Percentiles rank a stretch among this genome's conserved stretches.
Conservation (phyloP, 2,797 vertebrate genomes). For the Falco peregrinus region DNA sequence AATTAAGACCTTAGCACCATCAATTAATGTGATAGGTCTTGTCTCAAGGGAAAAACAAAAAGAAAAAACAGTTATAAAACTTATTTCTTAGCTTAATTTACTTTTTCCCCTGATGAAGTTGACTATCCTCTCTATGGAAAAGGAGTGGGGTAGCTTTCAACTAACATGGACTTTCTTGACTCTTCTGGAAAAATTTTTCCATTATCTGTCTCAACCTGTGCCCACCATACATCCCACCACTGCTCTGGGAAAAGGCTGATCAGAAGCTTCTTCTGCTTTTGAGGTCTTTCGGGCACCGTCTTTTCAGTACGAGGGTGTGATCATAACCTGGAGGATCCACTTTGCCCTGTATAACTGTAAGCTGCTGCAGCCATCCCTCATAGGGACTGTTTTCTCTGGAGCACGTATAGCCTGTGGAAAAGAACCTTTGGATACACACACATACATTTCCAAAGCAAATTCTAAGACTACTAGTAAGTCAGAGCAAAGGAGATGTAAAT, state of each 20-base stretch:
- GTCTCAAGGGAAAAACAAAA: not conserved
- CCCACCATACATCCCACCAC: not conserved
- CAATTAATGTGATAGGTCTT: not conserved
- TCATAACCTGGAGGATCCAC: not conserved
- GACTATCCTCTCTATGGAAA: not conserved
- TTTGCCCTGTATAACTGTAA: not conserved
- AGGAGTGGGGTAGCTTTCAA: not conserved
- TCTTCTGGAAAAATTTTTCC: not conserved
- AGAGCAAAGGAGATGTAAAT: not conserved
- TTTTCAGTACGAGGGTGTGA: not conserved
- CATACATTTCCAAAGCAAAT: not conserved
- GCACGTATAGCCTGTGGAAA: not conserved
- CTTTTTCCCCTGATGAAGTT: not conserved
- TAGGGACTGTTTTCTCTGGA: not conserved
- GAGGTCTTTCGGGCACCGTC: not conserved
- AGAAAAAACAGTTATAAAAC: not conserved
- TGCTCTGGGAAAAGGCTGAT: not conserved
- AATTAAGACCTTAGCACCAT: not conserved
- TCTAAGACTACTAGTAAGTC: not conserved
- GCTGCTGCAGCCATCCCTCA: not conserved
- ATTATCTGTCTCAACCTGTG: not conserved
- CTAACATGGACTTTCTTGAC: not conserved
- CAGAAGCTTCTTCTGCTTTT: not conserved
- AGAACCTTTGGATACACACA: not conserved
- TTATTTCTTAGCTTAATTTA: not conserved